Conservation (phyloP, 2,797 vertebrate species). For the Anabacerthia variegaticeps region DNA sequence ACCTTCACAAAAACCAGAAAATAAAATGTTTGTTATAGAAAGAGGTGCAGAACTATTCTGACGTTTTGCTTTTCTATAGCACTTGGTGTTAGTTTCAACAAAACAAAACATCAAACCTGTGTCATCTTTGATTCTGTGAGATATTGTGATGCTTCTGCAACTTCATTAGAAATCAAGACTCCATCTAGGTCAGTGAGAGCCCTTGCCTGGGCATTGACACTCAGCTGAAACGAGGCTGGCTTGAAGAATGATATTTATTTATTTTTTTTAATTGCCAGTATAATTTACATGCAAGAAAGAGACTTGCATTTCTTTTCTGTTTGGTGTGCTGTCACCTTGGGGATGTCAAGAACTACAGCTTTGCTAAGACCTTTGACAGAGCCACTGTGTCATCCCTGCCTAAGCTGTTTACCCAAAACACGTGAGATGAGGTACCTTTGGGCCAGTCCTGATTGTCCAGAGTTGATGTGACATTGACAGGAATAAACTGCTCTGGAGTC, state of each 20-base stretch:
- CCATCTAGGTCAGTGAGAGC: conserved; percentile 81
- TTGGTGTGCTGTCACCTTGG: neutral
- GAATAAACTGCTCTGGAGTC: neutral
- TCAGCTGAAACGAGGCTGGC: conserved; percentile 73
- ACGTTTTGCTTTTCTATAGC: neutral
- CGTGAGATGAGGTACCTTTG: neutral
- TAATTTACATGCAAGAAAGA: neutral
- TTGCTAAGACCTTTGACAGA: neutral
- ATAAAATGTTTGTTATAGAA: neutral
- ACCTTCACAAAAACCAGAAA: neutral
- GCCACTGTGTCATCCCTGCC: neutral
- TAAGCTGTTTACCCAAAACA: neutral
- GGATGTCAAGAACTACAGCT: neutral
- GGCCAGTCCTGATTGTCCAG: neutral
- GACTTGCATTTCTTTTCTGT: neutral
- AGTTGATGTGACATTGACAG: neutral
- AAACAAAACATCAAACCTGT: conserved; percentile 70
- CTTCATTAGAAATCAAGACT: conserved; percentile 76
- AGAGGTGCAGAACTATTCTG: neutral
- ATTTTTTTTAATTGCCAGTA: neutral
- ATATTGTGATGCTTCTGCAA: conserved; percentile 64
- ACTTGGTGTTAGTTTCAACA: neutral
- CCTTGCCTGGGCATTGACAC: conserved; percentile 76
- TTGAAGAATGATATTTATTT: conserved; percentile 1
- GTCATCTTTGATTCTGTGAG: conserved; percentile 77